phyloP scores from a whole-genome alignment of 2,113 vertebrate species.

The Oncorhynchus gorbuscha region DNA sequence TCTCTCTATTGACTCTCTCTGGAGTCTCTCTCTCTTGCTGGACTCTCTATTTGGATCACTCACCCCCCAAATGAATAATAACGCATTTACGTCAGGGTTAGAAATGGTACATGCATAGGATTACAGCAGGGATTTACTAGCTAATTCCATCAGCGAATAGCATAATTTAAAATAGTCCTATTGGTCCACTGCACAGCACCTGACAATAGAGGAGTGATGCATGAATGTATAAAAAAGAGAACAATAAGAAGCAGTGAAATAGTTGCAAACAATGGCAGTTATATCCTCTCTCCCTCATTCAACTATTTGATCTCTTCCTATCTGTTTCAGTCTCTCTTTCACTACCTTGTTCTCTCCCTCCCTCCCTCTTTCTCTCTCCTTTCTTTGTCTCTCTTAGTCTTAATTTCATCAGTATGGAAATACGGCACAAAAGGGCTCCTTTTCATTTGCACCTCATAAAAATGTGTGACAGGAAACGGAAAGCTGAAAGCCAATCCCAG shows the following conservation, averaged over 20 bases:
- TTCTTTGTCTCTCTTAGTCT: background rate
- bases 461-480: slow-evolving; percentile 42
- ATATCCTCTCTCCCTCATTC: slow-evolving; percentile 5
- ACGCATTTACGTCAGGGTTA: background rate
- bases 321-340: too few relatives aligned
- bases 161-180: too few relatives aligned
- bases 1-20: too few relatives aligned
- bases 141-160: too few relatives aligned
- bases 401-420: slow-evolving; percentile 53
- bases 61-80: background rate
- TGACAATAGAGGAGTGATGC: too few relatives aligned
- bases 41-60: background rate
- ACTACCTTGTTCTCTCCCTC: too few relatives aligned
- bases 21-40: too few relatives aligned
- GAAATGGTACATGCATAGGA: background rate
- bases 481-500: slow-evolving; percentile 49
- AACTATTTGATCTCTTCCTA: slow-evolving; percentile 6
- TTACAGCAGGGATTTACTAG: too few relatives aligned
- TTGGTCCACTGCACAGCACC: too few relatives aligned
- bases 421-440: slow-evolving; percentile 34
- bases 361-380: background rate
- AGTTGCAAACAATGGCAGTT: too few relatives aligned
- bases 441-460: slow-evolving; percentile 55
- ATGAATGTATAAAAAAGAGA: too few relatives aligned
- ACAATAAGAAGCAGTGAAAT: too few relatives aligned